phyloP scores from a whole-genome alignment of 53 echinoderm and acorn worm genomes.

The Paracentrotus lividus region DNA sequence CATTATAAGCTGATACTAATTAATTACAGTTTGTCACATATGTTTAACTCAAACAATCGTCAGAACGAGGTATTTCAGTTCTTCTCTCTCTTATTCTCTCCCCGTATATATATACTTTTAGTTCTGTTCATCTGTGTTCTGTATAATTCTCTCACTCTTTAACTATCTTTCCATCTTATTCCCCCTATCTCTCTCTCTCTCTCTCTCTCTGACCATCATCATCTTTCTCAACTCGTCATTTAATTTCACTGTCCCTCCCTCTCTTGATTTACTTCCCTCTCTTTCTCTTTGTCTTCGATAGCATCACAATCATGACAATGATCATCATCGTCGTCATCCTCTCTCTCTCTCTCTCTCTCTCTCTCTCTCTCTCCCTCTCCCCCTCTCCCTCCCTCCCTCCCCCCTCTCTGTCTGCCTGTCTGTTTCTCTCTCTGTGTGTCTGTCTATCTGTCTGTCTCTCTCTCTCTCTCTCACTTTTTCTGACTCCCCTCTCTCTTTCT shows the following conservation, averaged over 20 bases:
- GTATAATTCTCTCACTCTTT: not conserved
- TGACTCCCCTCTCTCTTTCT: no score
- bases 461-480: not conserved
- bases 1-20: no score
- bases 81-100: not conserved
- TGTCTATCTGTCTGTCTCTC: not conserved
- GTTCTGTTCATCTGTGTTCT: not conserved
- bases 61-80: not conserved
- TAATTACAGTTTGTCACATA: not conserved
- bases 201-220: no score
- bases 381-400: not conserved
- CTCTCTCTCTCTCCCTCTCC: not conserved
- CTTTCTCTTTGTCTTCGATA: not conserved
- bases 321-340: no score
- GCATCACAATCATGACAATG: no score
- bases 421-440: no score
- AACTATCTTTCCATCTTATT: not conserved
- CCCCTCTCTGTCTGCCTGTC: no score
- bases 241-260: not conserved
- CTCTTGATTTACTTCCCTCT: not conserved
- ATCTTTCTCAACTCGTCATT: not conserved
- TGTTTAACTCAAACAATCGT: not conserved
- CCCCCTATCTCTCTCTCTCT: not conserved
- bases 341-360: constrained; percentile 33
- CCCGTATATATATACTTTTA: not conserved